A percentile compares a stretch with the other conserved stretches of the same genome.
phyloP scores from a whole-genome alignment of 2,113 vertebrate species.

The Acrocephalus kingi region DNA sequence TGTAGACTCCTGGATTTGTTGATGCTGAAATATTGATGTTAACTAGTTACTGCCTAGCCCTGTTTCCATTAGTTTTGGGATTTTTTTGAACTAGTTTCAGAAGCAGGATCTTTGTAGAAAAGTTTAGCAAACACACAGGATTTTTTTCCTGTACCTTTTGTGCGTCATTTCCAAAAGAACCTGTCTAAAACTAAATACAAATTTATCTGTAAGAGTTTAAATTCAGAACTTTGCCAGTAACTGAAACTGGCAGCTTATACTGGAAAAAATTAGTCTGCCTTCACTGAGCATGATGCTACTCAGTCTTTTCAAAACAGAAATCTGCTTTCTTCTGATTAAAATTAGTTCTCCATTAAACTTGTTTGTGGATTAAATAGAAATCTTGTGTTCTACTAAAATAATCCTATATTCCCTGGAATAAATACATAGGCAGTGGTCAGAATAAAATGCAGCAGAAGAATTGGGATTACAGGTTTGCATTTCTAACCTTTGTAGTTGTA shows the following conservation, averaged over 20 bases:
- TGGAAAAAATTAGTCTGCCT: background rate
- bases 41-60: background rate
- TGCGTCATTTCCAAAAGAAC: background rate
- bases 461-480: background rate
- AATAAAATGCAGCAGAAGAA: background rate
- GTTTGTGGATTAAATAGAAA: background rate
- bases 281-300: background rate
- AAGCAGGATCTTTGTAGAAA: background rate
- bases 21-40: background rate
- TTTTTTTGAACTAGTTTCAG: background rate
- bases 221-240: background rate
- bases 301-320: background rate
- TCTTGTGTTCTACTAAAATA: background rate
- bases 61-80: background rate
- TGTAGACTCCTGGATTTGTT: background rate
- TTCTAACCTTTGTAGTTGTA: background rate
- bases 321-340: background rate
- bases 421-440: background rate
- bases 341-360: constrained; percentile 13
- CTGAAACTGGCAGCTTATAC: background rate
- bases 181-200: background rate
- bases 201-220: background rate
- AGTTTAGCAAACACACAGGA: background rate
- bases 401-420: background rate
- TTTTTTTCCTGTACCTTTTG: background rate